Evolutionary conservation across 1,140 invertebrate species (phyloP), one percentile per base, ranked within the genome.

Genomic region (Chironomus tepperi): DNA sequence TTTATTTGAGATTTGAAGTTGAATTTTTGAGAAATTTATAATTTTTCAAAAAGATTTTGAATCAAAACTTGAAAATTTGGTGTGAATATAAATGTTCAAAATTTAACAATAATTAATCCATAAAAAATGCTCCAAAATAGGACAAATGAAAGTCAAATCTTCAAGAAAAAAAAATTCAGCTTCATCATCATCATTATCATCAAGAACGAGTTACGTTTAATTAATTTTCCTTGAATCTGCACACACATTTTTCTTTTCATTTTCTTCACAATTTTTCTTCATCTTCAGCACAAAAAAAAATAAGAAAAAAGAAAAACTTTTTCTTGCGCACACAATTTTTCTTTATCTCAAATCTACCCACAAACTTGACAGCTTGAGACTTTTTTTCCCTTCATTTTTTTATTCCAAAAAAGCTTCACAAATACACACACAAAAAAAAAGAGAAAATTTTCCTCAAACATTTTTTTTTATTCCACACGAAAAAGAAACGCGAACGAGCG

Each of bases 241-340:
- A 57, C 47, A 57, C 12, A 57, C 43, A 47, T 2, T 57, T 57
- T 15, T 57, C 10, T 57, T 57, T 5, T 57, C n/a, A 57, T 57
- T n/a, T 57, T n/a, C 47, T 57, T 57, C 47, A 57, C 24, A 34
- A 34, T 57, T 57, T 57, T 57, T 57, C 47, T 12, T 57, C 47
- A 15, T 57, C 47, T 57, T 57, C n/a, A 15, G 47, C 24, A 34
- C 2, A 34, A 57, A n/a, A 12, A n/a, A 57, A n/a, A n/a, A n/a
- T n/a, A n/a, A n/a, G n/a, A n/a, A n/a, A n/a, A n/a, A n/a, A n/a
- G n/a, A n/a, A n/a, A 57, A 57, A 15, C n/a, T 57, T n/a, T 57
- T 57, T 57, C 47, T 57, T 57, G 47, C 47, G 47, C 47, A 57
- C 47, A 15, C n/a, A 57, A n/a, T 57, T 57, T 57, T 57, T 57